phyloP scores from a whole-genome alignment of 2,888 invertebrate species.

The Patella ulyssiponensis region DNA sequence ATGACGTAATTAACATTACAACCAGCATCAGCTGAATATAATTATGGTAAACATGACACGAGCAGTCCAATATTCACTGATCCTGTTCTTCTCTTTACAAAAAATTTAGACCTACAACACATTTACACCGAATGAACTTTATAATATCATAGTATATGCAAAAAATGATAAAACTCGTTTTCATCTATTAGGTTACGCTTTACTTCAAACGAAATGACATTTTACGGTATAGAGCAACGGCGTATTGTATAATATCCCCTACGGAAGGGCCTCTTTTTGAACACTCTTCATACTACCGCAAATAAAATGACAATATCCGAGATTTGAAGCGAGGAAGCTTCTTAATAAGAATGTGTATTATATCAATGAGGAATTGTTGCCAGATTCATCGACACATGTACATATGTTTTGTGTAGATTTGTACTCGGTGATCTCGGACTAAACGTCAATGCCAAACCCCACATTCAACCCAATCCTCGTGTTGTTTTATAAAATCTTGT shows the following conservation, averaged over 20 bases:
- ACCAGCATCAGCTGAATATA: no score
- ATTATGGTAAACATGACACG: no score
- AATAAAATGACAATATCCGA: background rate
- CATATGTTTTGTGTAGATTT: background rate
- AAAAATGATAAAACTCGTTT: no score
- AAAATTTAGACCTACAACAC: no score
- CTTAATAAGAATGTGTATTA: background rate
- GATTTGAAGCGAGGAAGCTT: background rate
- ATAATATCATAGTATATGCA: no score
- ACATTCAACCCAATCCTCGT: conserved; percentile 1
- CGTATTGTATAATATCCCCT: background rate
- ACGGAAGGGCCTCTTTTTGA: background rate
- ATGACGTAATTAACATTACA: no score
- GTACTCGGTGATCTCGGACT: background rate
- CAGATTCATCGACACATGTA: background rate
- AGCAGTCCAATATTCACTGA: no score
- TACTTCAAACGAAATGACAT: no score
- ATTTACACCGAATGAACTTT: no score
- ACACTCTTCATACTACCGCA: conserved; percentile 2
- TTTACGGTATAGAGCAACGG: no score
- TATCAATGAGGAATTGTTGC: conserved; percentile 8
- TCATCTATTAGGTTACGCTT: no score
- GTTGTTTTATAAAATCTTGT: background rate
- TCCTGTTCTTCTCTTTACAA: no score
- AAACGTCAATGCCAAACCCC: conserved; percentile 9